Evolutionary conservation across 2,113 vertebrate species (phyloP).

Genomic region (Mohoua ochrocephala): DNA sequence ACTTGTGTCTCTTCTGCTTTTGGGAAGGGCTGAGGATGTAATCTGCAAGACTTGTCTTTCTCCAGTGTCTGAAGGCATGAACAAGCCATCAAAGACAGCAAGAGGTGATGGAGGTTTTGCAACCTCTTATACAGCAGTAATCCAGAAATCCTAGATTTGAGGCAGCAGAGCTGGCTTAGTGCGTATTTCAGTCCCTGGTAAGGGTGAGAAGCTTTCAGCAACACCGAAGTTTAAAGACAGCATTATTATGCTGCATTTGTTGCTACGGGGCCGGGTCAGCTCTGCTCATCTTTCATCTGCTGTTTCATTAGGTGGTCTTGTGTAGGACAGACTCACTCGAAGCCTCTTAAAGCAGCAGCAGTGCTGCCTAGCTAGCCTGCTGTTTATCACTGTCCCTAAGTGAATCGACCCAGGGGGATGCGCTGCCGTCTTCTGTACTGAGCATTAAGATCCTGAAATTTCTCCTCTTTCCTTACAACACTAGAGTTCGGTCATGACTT

Average conservation of each 20-base stretch:
- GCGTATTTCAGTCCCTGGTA: not conserved
- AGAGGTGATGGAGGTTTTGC: not conserved
- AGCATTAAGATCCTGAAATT: not conserved
- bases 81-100: not conserved
- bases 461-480: not conserved
- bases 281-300: conserved; percentile 22
- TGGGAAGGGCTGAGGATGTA: not conserved
- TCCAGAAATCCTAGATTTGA: not conserved
- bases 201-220: not conserved
- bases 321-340: not conserved
- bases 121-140: not conserved
- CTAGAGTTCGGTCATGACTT: not conserved
- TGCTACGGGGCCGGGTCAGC: not conserved
- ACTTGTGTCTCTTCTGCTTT: not conserved
- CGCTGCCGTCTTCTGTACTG: not conserved
- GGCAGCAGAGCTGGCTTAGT: not conserved
- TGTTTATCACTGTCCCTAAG: not conserved
- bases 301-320: conserved; percentile 6
- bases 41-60: not conserved
- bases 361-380: not conserved
- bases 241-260: not conserved
- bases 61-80: not conserved
- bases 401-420: not conserved
- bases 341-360: not conserved
- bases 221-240: not conserved